A percentile compares a stretch with the other conserved stretches of the same genome.
Conservation (phyloP, 1,140 invertebrate genomes). For the Halyomorpha halys region DNA sequence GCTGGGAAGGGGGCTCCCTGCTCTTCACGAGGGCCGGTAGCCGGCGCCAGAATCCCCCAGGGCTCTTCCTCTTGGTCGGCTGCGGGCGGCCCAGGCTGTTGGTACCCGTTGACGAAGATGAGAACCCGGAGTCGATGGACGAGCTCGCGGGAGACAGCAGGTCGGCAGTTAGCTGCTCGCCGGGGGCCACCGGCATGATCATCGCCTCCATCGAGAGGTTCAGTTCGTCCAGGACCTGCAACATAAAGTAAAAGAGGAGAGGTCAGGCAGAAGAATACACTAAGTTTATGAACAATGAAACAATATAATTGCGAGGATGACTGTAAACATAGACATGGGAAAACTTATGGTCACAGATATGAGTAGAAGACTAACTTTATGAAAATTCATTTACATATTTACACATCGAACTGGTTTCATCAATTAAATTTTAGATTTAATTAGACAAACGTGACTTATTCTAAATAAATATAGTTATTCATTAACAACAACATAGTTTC, state of each 20-base stretch:
- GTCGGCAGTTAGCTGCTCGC: conserved; percentile 21
- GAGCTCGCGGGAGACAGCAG: conserved; percentile 51
- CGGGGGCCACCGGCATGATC: conserved; percentile 53
- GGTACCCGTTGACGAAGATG: conserved; percentile 64
- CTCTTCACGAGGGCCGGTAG: conserved; percentile 48
- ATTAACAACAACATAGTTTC: no score
- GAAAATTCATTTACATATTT: no score
- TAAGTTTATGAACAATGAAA: no score
- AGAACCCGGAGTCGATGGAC: conserved; percentile 68
- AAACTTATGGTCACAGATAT: no score
- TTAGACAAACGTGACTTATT: no score
- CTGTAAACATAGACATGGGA: no score
- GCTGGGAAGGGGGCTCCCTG: conserved; percentile 52
- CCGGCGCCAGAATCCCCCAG: conserved; percentile 50
- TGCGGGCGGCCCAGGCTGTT: conserved; percentile 40
- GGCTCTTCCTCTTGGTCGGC: conserved; percentile 29
- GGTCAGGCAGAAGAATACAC: no score
- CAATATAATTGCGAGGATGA: no score
- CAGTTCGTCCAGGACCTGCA: conserved; percentile 65
- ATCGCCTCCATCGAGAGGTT: conserved; percentile 80
- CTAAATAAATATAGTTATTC: no score
- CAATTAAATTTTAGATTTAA: no score
- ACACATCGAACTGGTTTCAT: no score
- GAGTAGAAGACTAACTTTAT: no score
- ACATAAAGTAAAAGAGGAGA: not conserved